A percentile compares a stretch with the other conserved stretches of the same genome.
Evolutionary conservation across 2,797 vertebrate genomes (phyloP).

Genomic region (Diplodus sargus): DNA sequence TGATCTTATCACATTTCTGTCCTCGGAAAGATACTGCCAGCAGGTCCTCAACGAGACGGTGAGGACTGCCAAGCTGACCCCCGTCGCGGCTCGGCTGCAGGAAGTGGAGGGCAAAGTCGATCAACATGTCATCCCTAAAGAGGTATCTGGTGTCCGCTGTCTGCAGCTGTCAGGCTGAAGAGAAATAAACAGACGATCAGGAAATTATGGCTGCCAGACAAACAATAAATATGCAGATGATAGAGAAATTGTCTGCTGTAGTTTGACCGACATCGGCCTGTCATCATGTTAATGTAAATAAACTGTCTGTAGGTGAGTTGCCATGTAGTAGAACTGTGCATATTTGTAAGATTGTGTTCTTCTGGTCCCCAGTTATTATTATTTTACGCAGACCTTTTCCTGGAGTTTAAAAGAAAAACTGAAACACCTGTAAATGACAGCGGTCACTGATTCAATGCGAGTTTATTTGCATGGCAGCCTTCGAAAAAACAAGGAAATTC

Average conservation of each 20-base stretch:
- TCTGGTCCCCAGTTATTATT: too few relatives aligned
- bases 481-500: background rate
- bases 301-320: background rate
- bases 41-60: conserved; percentile 95
- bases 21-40: conserved; percentile 89
- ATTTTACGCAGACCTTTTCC: background rate
- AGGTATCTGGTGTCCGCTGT: conserved; percentile 81
- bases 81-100: conserved; percentile 93
- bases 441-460: too few relatives aligned
- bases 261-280: background rate
- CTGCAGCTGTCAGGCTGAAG: too few relatives aligned
- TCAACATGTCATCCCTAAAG: conserved; percentile 93
- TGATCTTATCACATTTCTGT: conserved; percentile 32
- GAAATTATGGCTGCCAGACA: background rate
- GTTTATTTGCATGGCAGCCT: background rate
- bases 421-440: background rate
- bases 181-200: too few relatives aligned
- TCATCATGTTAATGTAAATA: background rate
- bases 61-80: conserved; percentile 93
- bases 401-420: background rate
- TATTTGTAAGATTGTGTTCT: background rate
- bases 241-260: background rate
- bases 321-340: background rate
- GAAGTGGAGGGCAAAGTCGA: conserved; percentile 94
- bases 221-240: background rate